Evolutionary conservation across 2,113 vertebrate species (phyloP).

Genomic region (Ochotona curzoniae): DNA sequence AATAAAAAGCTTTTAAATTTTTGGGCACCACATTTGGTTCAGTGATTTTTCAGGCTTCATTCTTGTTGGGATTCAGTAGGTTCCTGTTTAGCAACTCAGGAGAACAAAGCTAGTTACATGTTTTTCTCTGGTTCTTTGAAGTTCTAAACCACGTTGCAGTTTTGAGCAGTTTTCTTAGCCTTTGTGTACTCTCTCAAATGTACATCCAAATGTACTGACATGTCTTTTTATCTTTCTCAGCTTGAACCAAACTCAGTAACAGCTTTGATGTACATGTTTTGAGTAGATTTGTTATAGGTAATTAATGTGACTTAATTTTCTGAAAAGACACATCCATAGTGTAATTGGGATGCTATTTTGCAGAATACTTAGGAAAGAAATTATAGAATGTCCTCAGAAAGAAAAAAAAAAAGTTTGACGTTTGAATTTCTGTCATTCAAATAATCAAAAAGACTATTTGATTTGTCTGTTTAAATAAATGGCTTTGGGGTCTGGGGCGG

Average conservation of each 20-base stretch:
- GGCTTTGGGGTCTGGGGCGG: background rate
- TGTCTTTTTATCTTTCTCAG: background rate
- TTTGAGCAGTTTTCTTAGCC: slow-evolving; percentile 34
- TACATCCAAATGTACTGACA: background rate
- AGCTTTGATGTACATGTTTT: background rate
- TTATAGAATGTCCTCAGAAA: background rate
- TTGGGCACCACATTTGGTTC: background rate
- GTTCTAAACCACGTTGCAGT: slow-evolving; percentile 46
- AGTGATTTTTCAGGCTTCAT: background rate
- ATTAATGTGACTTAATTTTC: background rate
- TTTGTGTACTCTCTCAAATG: slow-evolving; percentile 50
- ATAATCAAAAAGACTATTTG: background rate
- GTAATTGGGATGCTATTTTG: background rate
- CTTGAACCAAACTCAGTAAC: slow-evolving; percentile 14
- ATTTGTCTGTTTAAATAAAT: background rate
- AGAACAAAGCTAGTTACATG: slow-evolving; percentile 62
- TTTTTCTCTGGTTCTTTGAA: slow-evolving; percentile 72
- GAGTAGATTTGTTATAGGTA: background rate
- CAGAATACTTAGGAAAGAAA: slow-evolving; percentile 24
- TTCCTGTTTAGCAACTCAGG: slow-evolving; percentile 39
- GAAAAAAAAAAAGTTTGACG: background rate
- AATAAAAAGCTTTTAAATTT: background rate
- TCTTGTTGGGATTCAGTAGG: background rate
- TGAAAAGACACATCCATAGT: background rate
- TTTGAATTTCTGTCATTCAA: slow-evolving; percentile 38